Base-by-base conservation (phyloP, 2,888 invertebrate genomes). In the Agonopterix subpropinquella region DNA sequence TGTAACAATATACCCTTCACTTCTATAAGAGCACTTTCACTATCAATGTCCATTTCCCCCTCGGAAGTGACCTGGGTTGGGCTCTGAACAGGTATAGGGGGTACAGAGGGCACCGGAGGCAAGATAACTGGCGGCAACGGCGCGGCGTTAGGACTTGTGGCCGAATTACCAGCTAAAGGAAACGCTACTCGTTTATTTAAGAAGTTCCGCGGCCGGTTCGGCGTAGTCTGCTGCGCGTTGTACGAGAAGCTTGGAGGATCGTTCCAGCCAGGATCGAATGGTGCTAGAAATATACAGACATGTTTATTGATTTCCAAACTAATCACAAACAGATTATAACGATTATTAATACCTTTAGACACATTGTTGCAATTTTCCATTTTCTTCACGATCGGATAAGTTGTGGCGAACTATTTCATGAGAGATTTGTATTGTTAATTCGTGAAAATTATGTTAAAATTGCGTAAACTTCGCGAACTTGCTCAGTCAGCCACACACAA, bases 201-300 rank as follows among this genome's bases (percentile, higher is more conserved):
- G 56, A 86, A 73, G 53, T 81, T 83, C 44, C 86, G 76, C 35
- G 88, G 88, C 52, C 80, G 78, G 53, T 78, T 86, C 4, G 83
- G 76, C 15, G 80, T 77, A 7, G 67, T 62, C 49, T 77, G 71
- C 51, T 83, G 84, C 2, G 77, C 61, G 46, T 79, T 87, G 57
- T 88, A 90, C 1, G 89, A 74, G 49, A 89, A 77, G 52, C 80
- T 80, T 1, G 90, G 90, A 4, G 90, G 90, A 60, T 91, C 90
- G 58, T 91, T 91, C 90, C 90, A 91, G 7, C 90, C 90, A 39
- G 90, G 89, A 61, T 90, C 89, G 55, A 76, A 86, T 8, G 79
- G 64, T 8, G 72, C 88, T 89, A 62, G 46, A 75, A 74, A 41
- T 41, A 41, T 48, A 39, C 10, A 11, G 10, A 39, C 11, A 39